Conservation (phyloP, 2,113 vertebrate genomes). For the Jacana jacana region DNA sequence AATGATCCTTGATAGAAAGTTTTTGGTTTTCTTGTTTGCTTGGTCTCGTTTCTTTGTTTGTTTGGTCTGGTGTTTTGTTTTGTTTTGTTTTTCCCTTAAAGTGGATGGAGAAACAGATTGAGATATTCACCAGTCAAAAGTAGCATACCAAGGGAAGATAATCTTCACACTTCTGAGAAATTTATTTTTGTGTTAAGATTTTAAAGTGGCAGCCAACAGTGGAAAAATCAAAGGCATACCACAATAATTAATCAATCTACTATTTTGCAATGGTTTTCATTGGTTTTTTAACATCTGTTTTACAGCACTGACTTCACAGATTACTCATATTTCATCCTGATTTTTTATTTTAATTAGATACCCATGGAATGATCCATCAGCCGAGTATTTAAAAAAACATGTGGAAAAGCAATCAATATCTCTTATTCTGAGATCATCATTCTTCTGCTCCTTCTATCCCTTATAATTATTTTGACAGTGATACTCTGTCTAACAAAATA, state of each 20-base stretch:
- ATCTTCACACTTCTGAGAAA: neutral
- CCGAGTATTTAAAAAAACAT: neutral
- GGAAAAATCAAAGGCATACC: neutral
- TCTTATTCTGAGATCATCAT: neutral
- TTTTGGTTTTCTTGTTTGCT: neutral
- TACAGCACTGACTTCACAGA: neutral
- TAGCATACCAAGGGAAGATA: neutral
- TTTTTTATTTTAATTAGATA: neutral
- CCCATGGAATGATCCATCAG: neutral
- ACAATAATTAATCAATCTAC: neutral
- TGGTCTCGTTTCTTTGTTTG: neutral
- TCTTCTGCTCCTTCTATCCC: neutral
- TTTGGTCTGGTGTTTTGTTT: neutral
- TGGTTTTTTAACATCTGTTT: neutral
- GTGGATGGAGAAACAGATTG: neutral
- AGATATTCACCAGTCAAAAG: neutral
- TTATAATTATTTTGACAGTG: neutral
- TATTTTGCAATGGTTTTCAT: neutral
- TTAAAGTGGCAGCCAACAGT: neutral
- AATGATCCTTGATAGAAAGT: neutral
- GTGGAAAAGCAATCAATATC: neutral
- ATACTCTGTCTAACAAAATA: neutral
- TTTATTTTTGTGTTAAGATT: neutral
- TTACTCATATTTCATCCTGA: neutral
- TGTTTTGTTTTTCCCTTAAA: neutral